A percentile compares a stretch with the other conserved stretches of the same genome.
These are phyloP conservation scores for Caenorhabditis macrosperma DNA, from an alignment of 2,888 invertebrate genomes.

Conservation along the genomic window DNA sequence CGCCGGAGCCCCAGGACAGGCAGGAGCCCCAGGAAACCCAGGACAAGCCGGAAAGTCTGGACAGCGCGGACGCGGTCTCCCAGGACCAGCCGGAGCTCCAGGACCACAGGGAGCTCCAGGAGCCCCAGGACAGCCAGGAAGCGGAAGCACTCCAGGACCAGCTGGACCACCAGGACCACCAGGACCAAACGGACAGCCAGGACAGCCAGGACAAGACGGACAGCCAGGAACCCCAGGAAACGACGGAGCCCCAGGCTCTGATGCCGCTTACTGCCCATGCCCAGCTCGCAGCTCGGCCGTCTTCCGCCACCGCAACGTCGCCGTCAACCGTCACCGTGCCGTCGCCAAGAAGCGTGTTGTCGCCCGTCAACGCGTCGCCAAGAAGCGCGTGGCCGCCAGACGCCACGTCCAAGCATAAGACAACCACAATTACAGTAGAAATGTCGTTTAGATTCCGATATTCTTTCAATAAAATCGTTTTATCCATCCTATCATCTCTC, in stretches of 20 bases:
- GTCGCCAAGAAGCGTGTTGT: constrained; percentile 57
- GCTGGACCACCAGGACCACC: constrained; percentile 60
- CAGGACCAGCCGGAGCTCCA: constrained; percentile 59
- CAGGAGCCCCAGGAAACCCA: constrained; percentile 58
- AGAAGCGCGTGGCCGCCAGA: constrained; percentile 49
- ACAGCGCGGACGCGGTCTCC: constrained; percentile 55
- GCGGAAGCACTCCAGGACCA: constrained; percentile 56
- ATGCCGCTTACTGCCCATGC: constrained; percentile 60
- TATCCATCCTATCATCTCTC: constrained; percentile 11
- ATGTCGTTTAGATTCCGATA: constrained; percentile 21
- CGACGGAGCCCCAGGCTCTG: constrained; percentile 47
- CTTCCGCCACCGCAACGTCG: constrained; percentile 34
- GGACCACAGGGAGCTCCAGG: constrained; percentile 62
- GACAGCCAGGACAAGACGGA: constrained; percentile 58
- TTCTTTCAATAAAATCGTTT: constrained; percentile 33
- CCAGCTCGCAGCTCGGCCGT: constrained; percentile 47
- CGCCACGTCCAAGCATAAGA: constrained; percentile 55
- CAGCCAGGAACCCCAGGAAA: constrained; percentile 54
- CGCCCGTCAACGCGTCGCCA: constrained; percentile 52
- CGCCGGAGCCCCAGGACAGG: constrained; percentile 56
- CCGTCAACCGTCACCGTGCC: constrained; percentile 50
- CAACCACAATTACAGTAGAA: constrained; percentile 23
- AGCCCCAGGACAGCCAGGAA: constrained; percentile 57
- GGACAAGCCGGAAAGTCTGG: constrained; percentile 56
- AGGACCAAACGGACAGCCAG: constrained; percentile 60